phyloP scores from a whole-genome alignment of 2,888 invertebrate genomes.

The Drosophila villosipedis region DNA sequence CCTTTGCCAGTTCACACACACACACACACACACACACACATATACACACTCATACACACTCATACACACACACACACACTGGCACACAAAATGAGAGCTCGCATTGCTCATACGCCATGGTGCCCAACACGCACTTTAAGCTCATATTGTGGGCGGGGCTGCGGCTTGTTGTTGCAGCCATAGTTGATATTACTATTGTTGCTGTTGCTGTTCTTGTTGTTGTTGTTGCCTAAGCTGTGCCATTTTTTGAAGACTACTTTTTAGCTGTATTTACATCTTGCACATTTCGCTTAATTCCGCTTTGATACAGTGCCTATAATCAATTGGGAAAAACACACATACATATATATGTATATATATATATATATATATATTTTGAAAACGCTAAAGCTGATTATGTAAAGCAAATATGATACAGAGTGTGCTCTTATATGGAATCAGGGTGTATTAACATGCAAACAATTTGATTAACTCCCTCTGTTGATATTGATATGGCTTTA shows the following conservation, averaged over 20 bases:
- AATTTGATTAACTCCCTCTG: not conserved
- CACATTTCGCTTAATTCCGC: not conserved
- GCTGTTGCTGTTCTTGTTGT: not conserved
- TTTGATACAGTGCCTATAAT: not conserved
- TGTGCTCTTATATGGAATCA: not conserved
- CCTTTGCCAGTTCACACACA: conserved; percentile 31
- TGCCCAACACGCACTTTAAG: conserved; percentile 53
- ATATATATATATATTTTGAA: not conserved
- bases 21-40: not conserved
- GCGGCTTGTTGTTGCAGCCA: conserved; percentile 14
- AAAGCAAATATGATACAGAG: not conserved
- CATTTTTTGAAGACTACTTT: conserved; percentile 16
- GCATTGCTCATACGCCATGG: conserved; percentile 62
- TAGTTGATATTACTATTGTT: conserved; percentile 15
- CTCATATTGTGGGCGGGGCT: conserved; percentile 47
- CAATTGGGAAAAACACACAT: not conserved
- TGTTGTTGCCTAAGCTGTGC: conserved; percentile 2
- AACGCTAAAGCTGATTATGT: not conserved
- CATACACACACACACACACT: not conserved
- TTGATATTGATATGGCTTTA: not conserved
- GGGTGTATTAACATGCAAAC: not conserved
- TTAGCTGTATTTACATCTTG: conserved; percentile 11
- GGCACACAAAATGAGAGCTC: conserved; percentile 35
- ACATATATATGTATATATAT: not conserved
- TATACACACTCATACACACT: not conserved